Evolutionary conservation across 2,888 invertebrate species (phyloP), one percentile per base, ranked within the genome.

Genomic region (Drosophila leonis): DNA sequence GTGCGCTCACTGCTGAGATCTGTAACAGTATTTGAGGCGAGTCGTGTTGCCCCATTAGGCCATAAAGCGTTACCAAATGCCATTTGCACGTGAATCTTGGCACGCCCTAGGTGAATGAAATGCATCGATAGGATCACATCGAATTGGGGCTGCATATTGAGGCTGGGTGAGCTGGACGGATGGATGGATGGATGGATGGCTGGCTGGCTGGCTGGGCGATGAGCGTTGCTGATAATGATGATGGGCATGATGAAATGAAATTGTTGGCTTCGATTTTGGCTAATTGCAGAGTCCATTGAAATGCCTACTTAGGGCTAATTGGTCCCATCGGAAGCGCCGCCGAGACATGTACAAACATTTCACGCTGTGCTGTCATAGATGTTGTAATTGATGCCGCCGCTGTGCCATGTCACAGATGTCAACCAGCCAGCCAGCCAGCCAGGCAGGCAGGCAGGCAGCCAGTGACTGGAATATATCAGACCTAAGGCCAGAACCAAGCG

Each of bases 291-390:
- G 77, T 80, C 87, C 80, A 83, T 88, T 90, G 89, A 83, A 90
- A 87, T 90, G 87, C 87, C 89, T 87, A 84, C 82, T 80, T 83
- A 87, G 75, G 88, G 75, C 85, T 88, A 88, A 88, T 88, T 90
- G 90, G 90, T 89, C 90, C 88, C 90, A 87, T 82, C 83, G 90
- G 88, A 88, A 85, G 90, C 88, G 85, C 82, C 81, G 85, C 80
- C 76, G 66, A 83, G 77, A 78, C 86, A 88, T 88, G 82, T 81
- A 83, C 90, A 81, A 90, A 90, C 91, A 91, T 91, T 91, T 92
- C 92, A 91, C 91, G 91, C 91, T 90, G 91, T 88, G 91, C 91
- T 92, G 91, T 92, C 92, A 92, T 90, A 89, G 85, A 86, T 83
- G 88, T 89, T 91, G 92, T 91, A 91, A 91, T 91, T 91, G 90